A percentile compares a stretch with the other conserved stretches of the same genome.
These are phyloP conservation scores for Grapholita molesta DNA, from an alignment of 1,140 invertebrate species.

Conservation along the genomic window DNA sequence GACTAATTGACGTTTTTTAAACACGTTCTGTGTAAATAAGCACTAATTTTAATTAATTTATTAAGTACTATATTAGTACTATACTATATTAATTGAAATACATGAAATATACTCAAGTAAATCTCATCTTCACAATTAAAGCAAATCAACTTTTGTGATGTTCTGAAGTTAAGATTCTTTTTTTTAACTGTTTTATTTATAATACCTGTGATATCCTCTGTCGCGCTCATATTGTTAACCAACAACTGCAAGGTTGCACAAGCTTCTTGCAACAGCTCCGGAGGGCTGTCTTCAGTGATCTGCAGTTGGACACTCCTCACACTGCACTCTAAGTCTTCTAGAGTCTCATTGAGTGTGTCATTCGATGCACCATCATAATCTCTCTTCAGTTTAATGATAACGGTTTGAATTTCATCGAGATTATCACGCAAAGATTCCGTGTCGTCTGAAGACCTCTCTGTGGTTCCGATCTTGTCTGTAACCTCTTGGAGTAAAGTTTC, in stretches of 20 bases:
- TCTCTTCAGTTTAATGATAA: conserved; percentile 62
- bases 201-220: conserved; percentile 23
- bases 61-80: too few species aligned
- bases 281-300: conserved; percentile 60
- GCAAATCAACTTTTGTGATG: too few species aligned
- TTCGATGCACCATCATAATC: conserved; percentile 49
- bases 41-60: too few species aligned
- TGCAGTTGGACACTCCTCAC: conserved; percentile 70
- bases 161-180: too few species aligned
- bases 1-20: too few species aligned
- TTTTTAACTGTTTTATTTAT: too few species aligned
- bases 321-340: conserved; percentile 73
- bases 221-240: conserved; percentile 49
- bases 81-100: too few species aligned
- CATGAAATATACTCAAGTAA: too few species aligned
- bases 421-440: conserved; percentile 46
- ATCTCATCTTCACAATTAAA: too few species aligned
- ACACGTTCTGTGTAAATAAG: too few species aligned
- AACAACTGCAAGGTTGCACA: conserved; percentile 55
- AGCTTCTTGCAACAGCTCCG: conserved; percentile 59
- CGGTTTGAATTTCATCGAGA: conserved; percentile 66
- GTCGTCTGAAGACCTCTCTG: conserved; percentile 32
- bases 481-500: conserved; percentile 50
- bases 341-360: conserved; percentile 65
- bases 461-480: conserved; percentile 36